Percentiles rank a stretch among this genome's conserved stretches.
Evolutionary conservation across 2,797 vertebrate genomes (phyloP).

Genomic region (Pantherophis alleghaniensis): DNA sequence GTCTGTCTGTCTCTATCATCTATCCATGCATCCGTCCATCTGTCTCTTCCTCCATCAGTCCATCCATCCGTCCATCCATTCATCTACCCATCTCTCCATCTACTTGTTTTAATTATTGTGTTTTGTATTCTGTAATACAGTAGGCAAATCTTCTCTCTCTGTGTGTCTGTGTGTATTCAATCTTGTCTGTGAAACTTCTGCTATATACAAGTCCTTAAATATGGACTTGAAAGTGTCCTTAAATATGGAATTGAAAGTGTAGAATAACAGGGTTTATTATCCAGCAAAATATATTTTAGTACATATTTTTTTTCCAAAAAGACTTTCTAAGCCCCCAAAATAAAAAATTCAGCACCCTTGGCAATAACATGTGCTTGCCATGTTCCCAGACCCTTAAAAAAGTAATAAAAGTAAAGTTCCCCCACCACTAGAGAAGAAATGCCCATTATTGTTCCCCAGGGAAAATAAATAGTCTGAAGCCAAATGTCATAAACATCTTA

Average conservation of each 20-base stretch:
- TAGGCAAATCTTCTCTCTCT: not conserved
- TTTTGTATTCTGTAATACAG: not conserved
- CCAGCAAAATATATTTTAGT: not conserved
- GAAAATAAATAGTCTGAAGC: not conserved
- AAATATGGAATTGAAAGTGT: not conserved
- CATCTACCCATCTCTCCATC: no score
- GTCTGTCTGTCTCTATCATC: no score
- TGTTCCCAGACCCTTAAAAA: not conserved
- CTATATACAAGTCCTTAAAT: not conserved
- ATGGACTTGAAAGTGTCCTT: not conserved
- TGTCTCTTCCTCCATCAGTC: no score
- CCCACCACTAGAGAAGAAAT: not conserved
- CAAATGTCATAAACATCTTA: not conserved
- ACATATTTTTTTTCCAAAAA: not conserved
- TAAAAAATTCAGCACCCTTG: not conserved
- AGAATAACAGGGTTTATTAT: not conserved
- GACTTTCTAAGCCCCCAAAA: not conserved
- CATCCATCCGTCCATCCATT: not conserved
- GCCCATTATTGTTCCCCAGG: not conserved
- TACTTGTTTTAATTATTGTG: not conserved
- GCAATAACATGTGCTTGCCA: not conserved
- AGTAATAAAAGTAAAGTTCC: not conserved
- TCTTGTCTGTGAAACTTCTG: not conserved
- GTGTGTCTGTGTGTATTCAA: no score
- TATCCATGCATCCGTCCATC: no score